A percentile compares a stretch with the other conserved stretches of the same genome.
phyloP scores from a whole-genome alignment of 1,140 invertebrate species.

The Drosophila equinoxialis region DNA sequence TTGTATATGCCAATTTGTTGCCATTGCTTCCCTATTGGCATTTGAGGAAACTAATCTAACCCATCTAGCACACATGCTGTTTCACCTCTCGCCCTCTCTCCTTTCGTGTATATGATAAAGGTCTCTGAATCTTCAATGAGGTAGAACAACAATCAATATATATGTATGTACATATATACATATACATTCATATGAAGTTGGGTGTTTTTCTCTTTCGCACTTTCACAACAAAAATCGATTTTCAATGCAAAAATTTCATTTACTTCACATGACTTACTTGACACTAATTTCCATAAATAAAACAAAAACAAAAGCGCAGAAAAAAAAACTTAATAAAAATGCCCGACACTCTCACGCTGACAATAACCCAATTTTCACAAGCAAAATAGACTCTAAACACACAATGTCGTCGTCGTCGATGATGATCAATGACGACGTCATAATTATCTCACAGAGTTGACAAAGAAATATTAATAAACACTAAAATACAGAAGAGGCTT shows the following conservation, averaged over 20 bases:
- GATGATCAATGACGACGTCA: neutral
- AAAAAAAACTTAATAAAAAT: slow-evolving; percentile 62
- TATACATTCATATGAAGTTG: too few relatives aligned
- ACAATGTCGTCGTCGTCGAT: neutral
- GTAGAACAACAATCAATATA: slow-evolving; percentile 8
- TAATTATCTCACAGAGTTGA: neutral
- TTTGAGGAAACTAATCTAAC: slow-evolving; percentile 56
- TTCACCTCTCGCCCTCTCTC: slow-evolving; percentile 54
- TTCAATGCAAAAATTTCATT: slow-evolving; percentile 56
- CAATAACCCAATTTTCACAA: slow-evolving; percentile 79
- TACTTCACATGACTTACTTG: slow-evolving; percentile 77
- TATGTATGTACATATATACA: neutral
- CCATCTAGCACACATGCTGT: slow-evolving; percentile 46
- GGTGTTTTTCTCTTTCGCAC: slow-evolving; percentile 11
- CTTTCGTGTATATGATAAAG: slow-evolving; percentile 4
- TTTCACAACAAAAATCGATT: slow-evolving; percentile 43
- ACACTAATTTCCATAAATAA: slow-evolving; percentile 82
- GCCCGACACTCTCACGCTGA: slow-evolving; percentile 49
- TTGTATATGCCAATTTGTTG: slow-evolving; percentile 20
- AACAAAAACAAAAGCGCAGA: slow-evolving; percentile 47
- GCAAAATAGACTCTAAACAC: slow-evolving; percentile 47
- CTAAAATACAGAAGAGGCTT: too few relatives aligned
- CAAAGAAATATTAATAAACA: too few relatives aligned
- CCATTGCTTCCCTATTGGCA: slow-evolving; percentile 37
- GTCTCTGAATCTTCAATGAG: slow-evolving; percentile 61